Evolutionary conservation across 2,888 invertebrate species (phyloP).

Genomic region (Dryomyza anilis): DNA sequence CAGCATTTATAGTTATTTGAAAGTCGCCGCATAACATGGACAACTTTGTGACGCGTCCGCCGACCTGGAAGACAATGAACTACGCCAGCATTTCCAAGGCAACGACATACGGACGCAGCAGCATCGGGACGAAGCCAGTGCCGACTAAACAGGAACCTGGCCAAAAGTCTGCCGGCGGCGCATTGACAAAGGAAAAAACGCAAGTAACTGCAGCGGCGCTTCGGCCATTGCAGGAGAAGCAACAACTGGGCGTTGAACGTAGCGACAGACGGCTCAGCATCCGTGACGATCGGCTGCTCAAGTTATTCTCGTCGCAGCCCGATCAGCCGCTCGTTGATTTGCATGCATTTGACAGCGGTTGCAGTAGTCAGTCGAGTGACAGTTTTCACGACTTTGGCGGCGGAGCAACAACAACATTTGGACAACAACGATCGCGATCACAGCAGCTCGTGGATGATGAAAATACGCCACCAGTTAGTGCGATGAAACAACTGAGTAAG

Average conservation of each 20-base stretch:
- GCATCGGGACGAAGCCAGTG: constrained; percentile 1
- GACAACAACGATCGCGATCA: background rate
- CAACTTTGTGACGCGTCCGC: constrained; percentile 45
- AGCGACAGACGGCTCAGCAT: constrained; percentile 36
- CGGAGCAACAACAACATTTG: no score
- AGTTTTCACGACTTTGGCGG: constrained; percentile 1
- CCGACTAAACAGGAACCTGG: background rate
- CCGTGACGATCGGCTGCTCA: constrained; percentile 38
- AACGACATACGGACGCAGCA: constrained; percentile 21
- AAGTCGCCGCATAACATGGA: no score
- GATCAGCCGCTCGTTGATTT: constrained; percentile 38
- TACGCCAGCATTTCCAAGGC: constrained; percentile 36
- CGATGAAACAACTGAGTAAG: constrained; percentile 21
- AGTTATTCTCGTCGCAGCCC: constrained; percentile 37
- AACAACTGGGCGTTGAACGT: constrained; percentile 5
- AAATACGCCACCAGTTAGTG: background rate
- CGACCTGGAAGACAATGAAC: constrained; percentile 49
- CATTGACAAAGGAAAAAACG: no score
- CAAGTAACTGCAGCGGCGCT: background rate
- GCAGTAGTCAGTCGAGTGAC: constrained; percentile 33
- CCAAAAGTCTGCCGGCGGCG: background rate
- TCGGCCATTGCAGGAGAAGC: constrained; percentile 29
- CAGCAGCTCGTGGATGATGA: background rate
- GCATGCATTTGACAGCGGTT: constrained; percentile 35
- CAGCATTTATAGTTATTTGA: no score